Conservation (phyloP, 2,113 vertebrate genomes). For the Trochalopteron elliotii region DNA sequence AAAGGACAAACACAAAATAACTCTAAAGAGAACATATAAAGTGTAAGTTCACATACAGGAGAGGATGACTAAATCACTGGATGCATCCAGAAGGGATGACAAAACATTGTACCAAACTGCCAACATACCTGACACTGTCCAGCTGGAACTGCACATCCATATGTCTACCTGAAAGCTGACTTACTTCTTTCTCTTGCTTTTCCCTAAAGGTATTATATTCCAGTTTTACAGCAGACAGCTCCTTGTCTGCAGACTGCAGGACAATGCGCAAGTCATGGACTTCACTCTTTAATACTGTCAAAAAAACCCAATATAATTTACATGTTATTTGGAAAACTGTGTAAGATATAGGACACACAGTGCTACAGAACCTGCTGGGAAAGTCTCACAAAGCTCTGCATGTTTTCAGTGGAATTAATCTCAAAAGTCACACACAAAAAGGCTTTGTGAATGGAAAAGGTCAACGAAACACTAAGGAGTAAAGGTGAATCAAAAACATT, state of each 20-base stretch:
- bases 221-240: slow-evolving; percentile 77
- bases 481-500: not conserved
- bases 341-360: not conserved
- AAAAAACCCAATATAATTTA: not conserved
- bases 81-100: not conserved
- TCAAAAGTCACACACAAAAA: not conserved
- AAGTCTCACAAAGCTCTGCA: not conserved
- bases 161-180: slow-evolving; percentile 82
- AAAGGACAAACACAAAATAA: not conserved
- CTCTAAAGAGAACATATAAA: not conserved
- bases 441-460: not conserved
- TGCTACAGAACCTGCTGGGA: not conserved
- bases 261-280: slow-evolving; percentile 90
- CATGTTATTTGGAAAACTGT: not conserved
- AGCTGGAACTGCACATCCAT: slow-evolving; percentile 87
- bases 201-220: slow-evolving; percentile 70
- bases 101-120: not conserved
- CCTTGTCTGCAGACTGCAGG: slow-evolving; percentile 92
- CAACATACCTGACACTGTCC: slow-evolving; percentile 85
- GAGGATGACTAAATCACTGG: not conserved
- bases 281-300: slow-evolving; percentile 86
- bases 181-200: slow-evolving; percentile 82
- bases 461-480: not conserved
- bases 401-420: not conserved
- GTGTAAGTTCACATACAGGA: not conserved